Percentiles rank a stretch among this genome's conserved stretches.
Evolutionary conservation across 2,113 vertebrate species (phyloP).

Genomic region (Prinia subflava): DNA sequence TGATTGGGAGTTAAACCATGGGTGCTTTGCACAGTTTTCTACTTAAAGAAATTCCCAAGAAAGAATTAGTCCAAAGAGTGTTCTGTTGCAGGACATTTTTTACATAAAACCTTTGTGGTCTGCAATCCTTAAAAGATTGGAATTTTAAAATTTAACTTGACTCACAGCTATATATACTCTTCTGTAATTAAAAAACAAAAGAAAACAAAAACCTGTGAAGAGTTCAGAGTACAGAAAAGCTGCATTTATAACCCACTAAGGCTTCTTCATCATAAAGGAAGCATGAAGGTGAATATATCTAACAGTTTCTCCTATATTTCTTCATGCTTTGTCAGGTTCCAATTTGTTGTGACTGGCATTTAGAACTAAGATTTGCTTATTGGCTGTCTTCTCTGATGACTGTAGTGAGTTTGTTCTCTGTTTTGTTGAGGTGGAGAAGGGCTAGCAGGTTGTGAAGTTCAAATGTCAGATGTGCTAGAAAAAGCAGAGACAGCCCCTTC

Average conservation of each 20-base stretch:
- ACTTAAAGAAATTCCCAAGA: not conserved
- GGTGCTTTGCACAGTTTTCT: not conserved
- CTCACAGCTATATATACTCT: not conserved
- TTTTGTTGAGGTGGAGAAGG: not conserved
- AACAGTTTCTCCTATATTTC: not conserved
- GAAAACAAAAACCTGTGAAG: not conserved
- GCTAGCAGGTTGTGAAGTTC: not conserved
- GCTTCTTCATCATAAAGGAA: not conserved
- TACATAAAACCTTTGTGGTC: not conserved
- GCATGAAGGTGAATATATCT: not conserved
- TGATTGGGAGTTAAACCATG: not conserved
- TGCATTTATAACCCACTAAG: not conserved
- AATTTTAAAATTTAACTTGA: not conserved
- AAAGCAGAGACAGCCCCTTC: not conserved
- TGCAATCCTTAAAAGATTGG: not conserved
- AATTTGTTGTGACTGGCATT: not conserved
- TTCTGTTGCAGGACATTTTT: not conserved
- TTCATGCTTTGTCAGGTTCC: not conserved
- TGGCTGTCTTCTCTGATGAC: not conserved
- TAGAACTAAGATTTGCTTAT: not conserved
- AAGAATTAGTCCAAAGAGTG: not conserved
- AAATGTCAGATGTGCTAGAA: not conserved
- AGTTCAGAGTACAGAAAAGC: not conserved
- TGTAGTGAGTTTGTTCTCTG: not conserved
- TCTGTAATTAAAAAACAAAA: not conserved